phyloP scores from a whole-genome alignment of 1,140 invertebrate species.

The Calliopsis andreniformis region DNA sequence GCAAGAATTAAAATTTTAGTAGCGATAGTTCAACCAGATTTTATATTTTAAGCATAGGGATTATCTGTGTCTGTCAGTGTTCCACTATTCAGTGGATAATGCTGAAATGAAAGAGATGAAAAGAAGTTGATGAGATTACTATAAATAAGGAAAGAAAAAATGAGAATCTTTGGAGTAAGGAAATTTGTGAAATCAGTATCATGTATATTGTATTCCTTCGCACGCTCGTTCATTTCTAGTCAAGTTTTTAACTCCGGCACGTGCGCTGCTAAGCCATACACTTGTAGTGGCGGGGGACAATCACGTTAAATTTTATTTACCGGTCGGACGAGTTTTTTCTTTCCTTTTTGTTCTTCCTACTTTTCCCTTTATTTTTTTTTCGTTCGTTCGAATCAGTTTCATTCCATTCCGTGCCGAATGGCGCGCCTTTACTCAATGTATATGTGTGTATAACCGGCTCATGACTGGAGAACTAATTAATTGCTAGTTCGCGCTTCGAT shows the following conservation, averaged over 20 bases:
- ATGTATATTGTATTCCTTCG: constrained; percentile 48
- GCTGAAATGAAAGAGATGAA: constrained; percentile 15
- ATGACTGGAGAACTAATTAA: constrained; percentile 51
- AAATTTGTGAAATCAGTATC: constrained; percentile 36
- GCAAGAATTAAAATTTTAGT: no score
- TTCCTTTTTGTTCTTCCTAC: no score
- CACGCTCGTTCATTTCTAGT: constrained; percentile 71
- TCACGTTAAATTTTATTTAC: constrained; percentile 62
- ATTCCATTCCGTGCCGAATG: constrained; percentile 56
- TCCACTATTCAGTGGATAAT: constrained; percentile 3
- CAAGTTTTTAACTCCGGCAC: constrained; percentile 67
- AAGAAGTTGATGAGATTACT: constrained; percentile 37
- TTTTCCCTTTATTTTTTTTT: constrained; percentile 43
- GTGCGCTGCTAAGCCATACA: constrained; percentile 62
- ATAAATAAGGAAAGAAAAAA: constrained; percentile 44
- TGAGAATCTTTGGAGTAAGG: constrained; percentile 28
- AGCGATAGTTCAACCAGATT: no score
- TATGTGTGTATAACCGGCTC: constrained; percentile 31
- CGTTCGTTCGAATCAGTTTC: constrained; percentile 40
- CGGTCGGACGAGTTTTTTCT: constrained; percentile 27
- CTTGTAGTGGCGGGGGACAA: constrained; percentile 67
- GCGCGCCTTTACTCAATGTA: constrained; percentile 34
- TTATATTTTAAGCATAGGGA: not conserved
- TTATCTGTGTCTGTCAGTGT: constrained; percentile 2
- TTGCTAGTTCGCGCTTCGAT: constrained; percentile 56